Conservation (phyloP, 2,888 invertebrate genomes). For the Ormyrus rosae region DNA sequence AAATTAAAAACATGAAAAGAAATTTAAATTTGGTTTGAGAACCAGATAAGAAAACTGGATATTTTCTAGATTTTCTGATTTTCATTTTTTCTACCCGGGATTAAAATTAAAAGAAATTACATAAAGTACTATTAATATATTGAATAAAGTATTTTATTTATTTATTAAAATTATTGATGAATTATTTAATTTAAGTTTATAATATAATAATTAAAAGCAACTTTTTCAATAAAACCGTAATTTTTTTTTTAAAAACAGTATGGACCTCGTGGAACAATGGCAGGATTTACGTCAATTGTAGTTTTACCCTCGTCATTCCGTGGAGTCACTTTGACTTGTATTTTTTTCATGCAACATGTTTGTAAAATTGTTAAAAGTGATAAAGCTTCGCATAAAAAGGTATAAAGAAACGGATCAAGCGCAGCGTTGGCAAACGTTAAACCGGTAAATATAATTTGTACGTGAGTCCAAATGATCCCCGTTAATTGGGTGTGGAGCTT, state of each 20-base stretch:
- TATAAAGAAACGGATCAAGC: slow-evolving; percentile 80
- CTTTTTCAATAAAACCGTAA: not conserved
- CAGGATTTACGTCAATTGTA: slow-evolving; percentile 9
- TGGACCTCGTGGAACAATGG: slow-evolving; percentile 46
- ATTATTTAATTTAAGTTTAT: no score
- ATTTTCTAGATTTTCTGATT: no score
- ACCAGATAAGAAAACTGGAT: no score
- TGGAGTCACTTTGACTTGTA: slow-evolving; percentile 4
- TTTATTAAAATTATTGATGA: no score
- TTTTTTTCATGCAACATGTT: slow-evolving; percentile 20
- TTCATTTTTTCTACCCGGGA: no score
- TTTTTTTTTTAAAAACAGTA: slow-evolving; percentile 31
- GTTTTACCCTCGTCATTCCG: slow-evolving; percentile 13
- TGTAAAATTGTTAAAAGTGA: slow-evolving; percentile 52
- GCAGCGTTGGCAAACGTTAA: slow-evolving; percentile 78
- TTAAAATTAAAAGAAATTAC: no score
- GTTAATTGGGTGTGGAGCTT: slow-evolving; percentile 72
- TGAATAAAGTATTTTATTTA: no score
- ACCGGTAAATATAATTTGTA: slow-evolving; percentile 77
- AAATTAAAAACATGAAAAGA: no score
- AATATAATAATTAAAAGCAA: no score
- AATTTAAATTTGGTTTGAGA: no score
- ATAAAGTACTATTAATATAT: no score
- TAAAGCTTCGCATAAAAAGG: slow-evolving; percentile 78
- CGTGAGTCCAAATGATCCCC: slow-evolving; percentile 73